Percentiles rank a stretch among this genome's conserved stretches.
Conservation (phyloP, 2,888 invertebrate species). For the Sesamia inferens region DNA sequence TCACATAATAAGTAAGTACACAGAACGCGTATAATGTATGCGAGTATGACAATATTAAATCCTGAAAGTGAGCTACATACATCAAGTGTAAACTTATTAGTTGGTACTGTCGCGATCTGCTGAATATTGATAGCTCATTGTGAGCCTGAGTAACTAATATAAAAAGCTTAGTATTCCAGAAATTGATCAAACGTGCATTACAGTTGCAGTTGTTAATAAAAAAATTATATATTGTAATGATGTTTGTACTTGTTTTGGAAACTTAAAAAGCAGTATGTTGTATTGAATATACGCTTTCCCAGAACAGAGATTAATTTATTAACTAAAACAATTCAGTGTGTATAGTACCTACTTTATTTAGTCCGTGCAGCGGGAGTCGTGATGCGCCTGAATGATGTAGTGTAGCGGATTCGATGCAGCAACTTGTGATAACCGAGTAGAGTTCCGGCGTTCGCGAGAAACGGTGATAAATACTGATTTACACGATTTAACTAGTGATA, state of each 20-base stretch:
- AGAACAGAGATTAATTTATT: background rate
- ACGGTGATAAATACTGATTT: slow-evolving; percentile 59
- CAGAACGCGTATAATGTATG: slow-evolving; percentile 3
- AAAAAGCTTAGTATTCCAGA: background rate
- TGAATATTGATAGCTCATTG: background rate
- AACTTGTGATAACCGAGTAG: slow-evolving; percentile 37
- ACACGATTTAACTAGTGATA: slow-evolving; percentile 52
- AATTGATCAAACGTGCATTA: background rate
- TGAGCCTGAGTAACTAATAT: background rate
- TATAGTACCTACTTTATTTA: slow-evolving; percentile 8
- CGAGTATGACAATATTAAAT: slow-evolving; percentile 18
- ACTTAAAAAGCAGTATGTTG: background rate
- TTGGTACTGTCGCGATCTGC: background rate
- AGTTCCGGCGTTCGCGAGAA: slow-evolving; percentile 44
- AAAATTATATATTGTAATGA: background rate
- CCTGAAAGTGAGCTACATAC: background rate
- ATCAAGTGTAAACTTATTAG: background rate
- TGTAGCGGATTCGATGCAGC: slow-evolving; percentile 56
- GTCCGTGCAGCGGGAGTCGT: slow-evolving; percentile 56
- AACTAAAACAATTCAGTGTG: slow-evolving; percentile 25
- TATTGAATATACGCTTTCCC: background rate
- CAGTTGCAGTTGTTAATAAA: background rate
- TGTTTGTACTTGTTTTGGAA: background rate
- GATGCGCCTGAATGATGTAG: slow-evolving; percentile 58
- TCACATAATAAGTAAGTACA: too few species aligned